Conservation (phyloP, 2,797 vertebrate species). For the Lemur catta region DNA sequence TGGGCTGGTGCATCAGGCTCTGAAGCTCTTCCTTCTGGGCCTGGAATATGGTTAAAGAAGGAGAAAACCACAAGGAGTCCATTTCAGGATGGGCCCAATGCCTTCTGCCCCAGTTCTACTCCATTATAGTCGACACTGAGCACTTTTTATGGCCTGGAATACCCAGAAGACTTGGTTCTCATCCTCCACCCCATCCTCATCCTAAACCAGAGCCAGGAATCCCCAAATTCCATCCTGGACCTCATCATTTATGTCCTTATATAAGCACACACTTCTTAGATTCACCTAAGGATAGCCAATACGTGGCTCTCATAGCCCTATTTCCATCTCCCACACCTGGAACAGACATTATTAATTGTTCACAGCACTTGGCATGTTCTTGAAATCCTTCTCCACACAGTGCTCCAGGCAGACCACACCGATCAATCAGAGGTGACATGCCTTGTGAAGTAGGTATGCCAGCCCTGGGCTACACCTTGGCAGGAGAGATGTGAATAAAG, state of each 20-base stretch:
- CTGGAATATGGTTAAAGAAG: conserved; percentile 76
- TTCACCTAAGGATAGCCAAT: neutral
- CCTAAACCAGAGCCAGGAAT: neutral
- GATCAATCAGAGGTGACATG: neutral
- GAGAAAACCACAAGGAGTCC: neutral
- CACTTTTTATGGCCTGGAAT: neutral
- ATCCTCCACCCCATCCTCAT: neutral
- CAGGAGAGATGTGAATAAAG: neutral
- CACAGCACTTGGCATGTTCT: neutral
- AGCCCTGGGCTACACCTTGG: neutral
- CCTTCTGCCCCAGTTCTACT: neutral
- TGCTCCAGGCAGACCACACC: neutral
- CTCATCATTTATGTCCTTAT: neutral
- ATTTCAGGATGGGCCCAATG: neutral
- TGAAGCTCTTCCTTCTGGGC: conserved; percentile 90
- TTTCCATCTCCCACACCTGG: neutral
- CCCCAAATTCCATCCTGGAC: neutral
- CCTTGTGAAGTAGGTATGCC: neutral
- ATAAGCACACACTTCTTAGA: neutral
- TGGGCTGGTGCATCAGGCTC: conserved; percentile 78
- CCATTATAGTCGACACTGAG: neutral
- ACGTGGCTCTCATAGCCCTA: neutral
- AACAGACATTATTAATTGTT: neutral
- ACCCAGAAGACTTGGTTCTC: neutral
- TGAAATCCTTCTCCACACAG: neutral